phyloP scores from a whole-genome alignment of 92 coral and sea anemone genomes.

The Micromussa lordhowensis region DNA sequence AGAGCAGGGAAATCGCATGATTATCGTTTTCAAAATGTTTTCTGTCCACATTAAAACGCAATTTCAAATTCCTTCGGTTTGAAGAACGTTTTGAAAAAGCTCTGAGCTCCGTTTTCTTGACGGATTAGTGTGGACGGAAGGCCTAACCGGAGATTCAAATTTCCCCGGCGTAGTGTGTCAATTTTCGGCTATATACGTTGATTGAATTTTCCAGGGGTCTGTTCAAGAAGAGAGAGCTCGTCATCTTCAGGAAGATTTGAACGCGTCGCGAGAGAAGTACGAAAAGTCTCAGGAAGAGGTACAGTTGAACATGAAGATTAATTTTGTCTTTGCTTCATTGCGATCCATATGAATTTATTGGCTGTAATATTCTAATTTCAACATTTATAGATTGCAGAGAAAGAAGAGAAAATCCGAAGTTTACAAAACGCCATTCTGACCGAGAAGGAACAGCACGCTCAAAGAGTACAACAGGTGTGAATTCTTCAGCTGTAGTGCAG shows the following conservation, averaged over 20 bases:
- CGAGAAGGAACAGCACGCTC: slow-evolving; percentile 99
- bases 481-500: neutral
- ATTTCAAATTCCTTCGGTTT: too few relatives aligned
- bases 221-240: slow-evolving; percentile 83
- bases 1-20: too few relatives aligned
- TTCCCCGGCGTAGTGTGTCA: too few relatives aligned
- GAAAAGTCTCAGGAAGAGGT: slow-evolving; percentile 87
- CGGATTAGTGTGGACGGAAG: too few relatives aligned
- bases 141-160: too few relatives aligned
- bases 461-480: slow-evolving; percentile 94
- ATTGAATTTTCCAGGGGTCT: slow-evolving; percentile 51
- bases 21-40: too few relatives aligned
- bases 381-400: slow-evolving; percentile 68
- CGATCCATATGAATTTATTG: neutral
- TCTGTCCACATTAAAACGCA: too few relatives aligned
- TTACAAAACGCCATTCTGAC: slow-evolving; percentile 84
- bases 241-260: slow-evolving; percentile 79
- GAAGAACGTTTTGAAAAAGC: too few relatives aligned
- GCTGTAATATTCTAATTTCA: neutral
- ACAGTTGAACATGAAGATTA: neutral
- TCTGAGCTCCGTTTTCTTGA: too few relatives aligned
- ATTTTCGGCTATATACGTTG: neutral
- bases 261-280: slow-evolving; percentile 73
- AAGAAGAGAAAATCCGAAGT: slow-evolving; percentile 77
- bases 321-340: neutral